Percentiles rank a stretch among this genome's conserved stretches.
phyloP scores from a whole-genome alignment of 2,888 invertebrate genomes.

The Andrena minutula region DNA sequence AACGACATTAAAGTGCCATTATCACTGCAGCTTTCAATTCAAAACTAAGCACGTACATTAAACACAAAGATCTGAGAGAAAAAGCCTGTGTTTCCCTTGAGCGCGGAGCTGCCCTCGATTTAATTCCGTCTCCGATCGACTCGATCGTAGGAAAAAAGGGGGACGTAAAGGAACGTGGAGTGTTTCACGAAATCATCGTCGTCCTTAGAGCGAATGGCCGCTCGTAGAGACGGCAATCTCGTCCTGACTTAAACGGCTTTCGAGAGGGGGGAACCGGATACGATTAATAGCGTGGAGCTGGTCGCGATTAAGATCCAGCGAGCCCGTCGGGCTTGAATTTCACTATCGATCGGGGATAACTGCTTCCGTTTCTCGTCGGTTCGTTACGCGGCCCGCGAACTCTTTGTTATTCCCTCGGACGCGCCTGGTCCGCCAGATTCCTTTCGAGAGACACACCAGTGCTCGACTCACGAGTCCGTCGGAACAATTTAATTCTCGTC shows the following conservation, averaged over 20 bases:
- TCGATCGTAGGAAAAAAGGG: constrained; percentile 5
- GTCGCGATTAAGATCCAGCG: constrained; percentile 62
- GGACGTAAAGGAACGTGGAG: constrained; percentile 6
- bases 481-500: not conserved
- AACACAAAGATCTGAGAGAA: too few species aligned
- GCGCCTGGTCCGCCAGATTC: not conserved
- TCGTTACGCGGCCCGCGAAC: not conserved
- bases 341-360: constrained; percentile 62
- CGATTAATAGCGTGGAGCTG: constrained; percentile 61
- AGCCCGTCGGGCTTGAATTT: constrained; percentile 60
- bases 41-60: too few species aligned
- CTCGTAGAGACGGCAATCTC: constrained; percentile 48
- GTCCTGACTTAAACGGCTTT: constrained; percentile 50
- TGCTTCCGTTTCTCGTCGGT: constrained; percentile 35
- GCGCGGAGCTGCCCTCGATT: too few species aligned
- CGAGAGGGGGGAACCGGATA: constrained; percentile 37
- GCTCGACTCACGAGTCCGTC: constrained; percentile 5
- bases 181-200: constrained; percentile 51
- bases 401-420: constrained; percentile 29
- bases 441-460: not conserved
- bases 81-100: too few species aligned
- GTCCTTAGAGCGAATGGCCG: constrained; percentile 50
- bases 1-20: too few species aligned
- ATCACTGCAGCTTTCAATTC: too few species aligned
- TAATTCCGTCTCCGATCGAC: too few species aligned